These are phyloP conservation scores for Labeo rohita DNA, from an alignment of 2,113 vertebrate species.

Conservation along the genomic window DNA sequence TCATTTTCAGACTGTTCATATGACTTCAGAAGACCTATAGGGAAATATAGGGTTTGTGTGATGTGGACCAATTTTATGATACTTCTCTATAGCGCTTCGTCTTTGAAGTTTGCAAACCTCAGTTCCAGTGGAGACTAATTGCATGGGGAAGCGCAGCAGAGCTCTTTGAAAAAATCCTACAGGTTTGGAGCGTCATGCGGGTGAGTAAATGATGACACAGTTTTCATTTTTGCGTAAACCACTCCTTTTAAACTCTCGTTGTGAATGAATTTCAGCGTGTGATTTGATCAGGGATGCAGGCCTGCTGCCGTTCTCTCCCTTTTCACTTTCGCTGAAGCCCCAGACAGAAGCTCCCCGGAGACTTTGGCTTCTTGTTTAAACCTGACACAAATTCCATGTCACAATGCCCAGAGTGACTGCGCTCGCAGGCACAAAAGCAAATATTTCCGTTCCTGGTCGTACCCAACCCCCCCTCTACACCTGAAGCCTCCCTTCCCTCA, in stretches of 20 bases:
- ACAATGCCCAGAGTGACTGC: constrained; percentile 71
- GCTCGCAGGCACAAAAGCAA: constrained; percentile 80
- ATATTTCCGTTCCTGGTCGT: constrained; percentile 81
- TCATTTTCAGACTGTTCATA: not conserved
- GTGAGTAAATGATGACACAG: constrained; percentile 4
- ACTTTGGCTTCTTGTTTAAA: constrained; percentile 67
- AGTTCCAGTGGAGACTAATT: constrained; percentile 3
- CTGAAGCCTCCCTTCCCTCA: constrained; percentile 63
- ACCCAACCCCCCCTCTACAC: constrained; percentile 71
- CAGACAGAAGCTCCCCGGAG: constrained; percentile 55
- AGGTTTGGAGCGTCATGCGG: not conserved
- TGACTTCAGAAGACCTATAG: not conserved
- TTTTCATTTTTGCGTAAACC: constrained; percentile 5
- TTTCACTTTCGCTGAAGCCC: constrained; percentile 40
- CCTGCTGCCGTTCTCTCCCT: not conserved
- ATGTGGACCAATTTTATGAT: not conserved
- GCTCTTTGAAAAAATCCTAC: constrained; percentile 7
- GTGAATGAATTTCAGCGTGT: constrained; percentile 34
- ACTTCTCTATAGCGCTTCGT: not conserved
- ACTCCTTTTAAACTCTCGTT: constrained; percentile 1
- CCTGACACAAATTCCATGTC: constrained; percentile 78
- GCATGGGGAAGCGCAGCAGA: not conserved
- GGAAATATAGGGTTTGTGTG: not conserved
- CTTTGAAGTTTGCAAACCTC: not conserved
- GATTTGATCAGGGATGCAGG: constrained; percentile 40